phyloP scores from a whole-genome alignment of 1,140 invertebrate species.

The Bombus sibiricus region DNA sequence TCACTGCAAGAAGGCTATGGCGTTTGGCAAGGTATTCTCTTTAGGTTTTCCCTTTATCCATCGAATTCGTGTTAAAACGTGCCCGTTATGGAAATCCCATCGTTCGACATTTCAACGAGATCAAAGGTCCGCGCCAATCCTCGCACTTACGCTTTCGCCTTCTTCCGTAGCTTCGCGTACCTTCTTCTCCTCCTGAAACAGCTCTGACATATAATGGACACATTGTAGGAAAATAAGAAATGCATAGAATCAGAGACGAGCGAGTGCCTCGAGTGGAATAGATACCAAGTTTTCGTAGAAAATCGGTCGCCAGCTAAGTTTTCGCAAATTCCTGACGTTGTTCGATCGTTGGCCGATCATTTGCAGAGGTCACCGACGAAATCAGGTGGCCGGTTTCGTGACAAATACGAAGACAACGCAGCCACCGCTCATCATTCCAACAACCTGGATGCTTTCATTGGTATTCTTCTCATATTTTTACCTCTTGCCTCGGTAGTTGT shows the following conservation, averaged over 20 bases:
- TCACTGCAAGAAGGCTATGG: constrained; percentile 57
- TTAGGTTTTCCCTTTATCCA: too few species aligned
- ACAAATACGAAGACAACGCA: constrained; percentile 20
- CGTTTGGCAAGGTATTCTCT: constrained; percentile 27
- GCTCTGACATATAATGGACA: too few species aligned
- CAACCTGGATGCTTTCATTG: not conserved
- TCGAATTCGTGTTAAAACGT: not conserved
- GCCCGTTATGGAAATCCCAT: too few species aligned
- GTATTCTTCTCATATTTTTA: not conserved
- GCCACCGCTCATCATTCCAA: constrained; percentile 30
- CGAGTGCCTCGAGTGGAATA: constrained; percentile 34
- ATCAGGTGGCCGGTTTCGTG: constrained; percentile 8
- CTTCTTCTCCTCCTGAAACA: too few species aligned
- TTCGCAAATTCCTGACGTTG: not conserved
- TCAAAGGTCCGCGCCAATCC: not conserved
- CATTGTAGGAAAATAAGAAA: constrained; percentile 20
- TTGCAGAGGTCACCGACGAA: not conserved
- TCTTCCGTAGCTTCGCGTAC: too few species aligned
- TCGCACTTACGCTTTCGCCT: too few species aligned
- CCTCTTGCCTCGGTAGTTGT: not conserved
- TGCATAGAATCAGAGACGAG: not conserved
- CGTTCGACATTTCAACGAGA: not conserved
- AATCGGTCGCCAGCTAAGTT: not conserved
- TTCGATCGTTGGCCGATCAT: constrained; percentile 1
- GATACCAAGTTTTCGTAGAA: constrained; percentile 23